Conservation (phyloP, 2,888 invertebrate genomes). For the Brachylomia viminalis region DNA sequence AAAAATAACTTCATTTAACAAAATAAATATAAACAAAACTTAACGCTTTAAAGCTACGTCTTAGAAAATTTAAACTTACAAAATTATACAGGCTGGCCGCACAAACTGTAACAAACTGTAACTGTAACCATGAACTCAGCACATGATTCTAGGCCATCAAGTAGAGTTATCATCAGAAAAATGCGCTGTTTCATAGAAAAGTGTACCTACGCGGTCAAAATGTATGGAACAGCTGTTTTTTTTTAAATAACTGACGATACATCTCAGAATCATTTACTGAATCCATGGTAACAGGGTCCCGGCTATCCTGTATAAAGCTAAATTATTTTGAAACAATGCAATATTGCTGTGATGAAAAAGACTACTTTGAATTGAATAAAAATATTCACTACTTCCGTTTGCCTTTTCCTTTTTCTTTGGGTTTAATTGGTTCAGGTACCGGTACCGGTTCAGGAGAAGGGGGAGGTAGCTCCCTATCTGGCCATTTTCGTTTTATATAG, state of each 20-base stretch:
- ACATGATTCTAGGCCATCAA: too few species aligned
- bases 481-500: slow-evolving; percentile 81
- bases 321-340: background rate
- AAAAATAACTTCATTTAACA: background rate
- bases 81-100: too few species aligned
- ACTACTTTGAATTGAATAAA: background rate
- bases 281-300: too few species aligned
- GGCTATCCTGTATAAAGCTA: background rate
- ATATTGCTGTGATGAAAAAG: background rate
- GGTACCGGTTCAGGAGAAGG: slow-evolving; percentile 74
- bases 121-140: too few species aligned
- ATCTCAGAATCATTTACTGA: too few species aligned
- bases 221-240: too few species aligned
- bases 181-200: too few species aligned
- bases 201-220: too few species aligned
- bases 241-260: too few species aligned
- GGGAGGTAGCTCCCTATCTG: slow-evolving; percentile 77
- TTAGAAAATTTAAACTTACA: background rate
- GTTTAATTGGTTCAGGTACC: background rate
- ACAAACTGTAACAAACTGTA: too few species aligned
- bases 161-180: too few species aligned
- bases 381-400: slow-evolving; percentile 25
- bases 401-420: background rate
- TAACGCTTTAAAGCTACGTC: background rate
- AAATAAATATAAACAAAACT: background rate